Evolutionary conservation across 1,140 invertebrate species (phyloP).

Genomic region (Trichomalopsis sarcophagae): DNA sequence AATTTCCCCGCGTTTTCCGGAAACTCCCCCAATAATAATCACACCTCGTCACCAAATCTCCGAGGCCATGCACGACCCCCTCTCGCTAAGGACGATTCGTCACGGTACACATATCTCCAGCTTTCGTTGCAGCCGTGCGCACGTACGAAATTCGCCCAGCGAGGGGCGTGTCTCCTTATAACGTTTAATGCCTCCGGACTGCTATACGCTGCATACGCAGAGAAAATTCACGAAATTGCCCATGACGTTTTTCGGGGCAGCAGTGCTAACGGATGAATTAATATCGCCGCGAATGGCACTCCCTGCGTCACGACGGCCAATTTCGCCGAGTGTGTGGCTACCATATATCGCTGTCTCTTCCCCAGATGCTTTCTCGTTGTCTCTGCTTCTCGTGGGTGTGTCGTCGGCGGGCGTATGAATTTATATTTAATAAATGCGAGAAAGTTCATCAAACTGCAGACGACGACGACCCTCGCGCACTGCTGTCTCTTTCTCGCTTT

Average conservation of each 20-base stretch:
- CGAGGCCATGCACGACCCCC: neutral
- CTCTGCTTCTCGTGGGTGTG: conserved; percentile 48
- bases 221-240: conserved; percentile 8
- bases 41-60: neutral
- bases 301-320: neutral
- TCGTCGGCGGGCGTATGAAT: conserved; percentile 38
- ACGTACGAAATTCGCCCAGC: neutral
- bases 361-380: conserved; percentile 49
- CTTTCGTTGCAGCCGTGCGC: too few relatives aligned
- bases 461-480: neutral
- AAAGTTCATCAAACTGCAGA: conserved; percentile 32
- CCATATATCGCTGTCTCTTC: conserved; percentile 23
- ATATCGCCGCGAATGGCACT: conserved; percentile 41
- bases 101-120: neutral
- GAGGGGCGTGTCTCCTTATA: neutral
- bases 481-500: neutral
- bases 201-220: neutral
- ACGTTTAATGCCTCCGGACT: neutral
- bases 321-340: conserved; percentile 3
- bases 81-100: neutral
- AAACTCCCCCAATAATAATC: neutral
- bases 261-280: conserved; percentile 23
- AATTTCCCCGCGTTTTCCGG: too few relatives aligned
- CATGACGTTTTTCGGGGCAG: conserved; percentile 28
- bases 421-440: conserved; percentile 43